These are phyloP conservation scores for Trachymyrmex septentrionalis DNA, from an alignment of 1,140 invertebrate species.

Conservation along the genomic window DNA sequence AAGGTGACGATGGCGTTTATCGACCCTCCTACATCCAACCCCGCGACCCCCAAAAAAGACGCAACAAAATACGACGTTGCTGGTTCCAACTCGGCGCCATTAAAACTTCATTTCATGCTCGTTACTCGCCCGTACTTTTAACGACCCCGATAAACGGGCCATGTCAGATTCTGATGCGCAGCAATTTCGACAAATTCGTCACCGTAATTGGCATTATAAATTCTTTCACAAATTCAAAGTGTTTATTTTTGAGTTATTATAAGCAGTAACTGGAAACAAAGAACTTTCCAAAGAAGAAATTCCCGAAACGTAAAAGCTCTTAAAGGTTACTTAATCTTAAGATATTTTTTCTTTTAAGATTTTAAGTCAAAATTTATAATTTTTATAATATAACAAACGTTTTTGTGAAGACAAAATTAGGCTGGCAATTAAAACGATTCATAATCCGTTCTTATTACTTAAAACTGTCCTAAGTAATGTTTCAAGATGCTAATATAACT, in stretches of 20 bases:
- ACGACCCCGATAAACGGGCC: slow-evolving; percentile 54
- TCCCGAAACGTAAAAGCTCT: background rate
- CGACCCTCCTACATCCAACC: slow-evolving; percentile 54
- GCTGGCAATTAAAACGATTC: no score
- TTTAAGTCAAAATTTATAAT: background rate
- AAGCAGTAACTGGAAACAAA: background rate
- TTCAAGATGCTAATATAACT: no score
- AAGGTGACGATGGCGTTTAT: slow-evolving; percentile 72
- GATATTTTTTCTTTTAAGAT: slow-evolving; percentile 7
- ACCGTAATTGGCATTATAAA: slow-evolving; percentile 23
- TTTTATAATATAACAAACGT: background rate
- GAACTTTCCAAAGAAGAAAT: background rate
- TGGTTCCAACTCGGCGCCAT: slow-evolving; percentile 68
- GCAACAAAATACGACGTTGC: slow-evolving; percentile 71
- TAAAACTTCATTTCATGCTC: slow-evolving; percentile 73
- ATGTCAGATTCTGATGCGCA: slow-evolving; percentile 25
- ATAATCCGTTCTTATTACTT: no score
- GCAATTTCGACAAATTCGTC: slow-evolving; percentile 41
- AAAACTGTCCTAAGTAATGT: no score
- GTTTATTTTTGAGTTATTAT: slow-evolving; percentile 20
- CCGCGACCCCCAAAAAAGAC: slow-evolving; percentile 61
- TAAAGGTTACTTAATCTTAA: background rate
- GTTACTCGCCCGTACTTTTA: slow-evolving; percentile 72
- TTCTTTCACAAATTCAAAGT: slow-evolving; percentile 19
- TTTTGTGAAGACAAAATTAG: slow-evolving; percentile 9